phyloP scores from a whole-genome alignment of 2,113 vertebrate genomes.

The Strix aluco region DNA sequence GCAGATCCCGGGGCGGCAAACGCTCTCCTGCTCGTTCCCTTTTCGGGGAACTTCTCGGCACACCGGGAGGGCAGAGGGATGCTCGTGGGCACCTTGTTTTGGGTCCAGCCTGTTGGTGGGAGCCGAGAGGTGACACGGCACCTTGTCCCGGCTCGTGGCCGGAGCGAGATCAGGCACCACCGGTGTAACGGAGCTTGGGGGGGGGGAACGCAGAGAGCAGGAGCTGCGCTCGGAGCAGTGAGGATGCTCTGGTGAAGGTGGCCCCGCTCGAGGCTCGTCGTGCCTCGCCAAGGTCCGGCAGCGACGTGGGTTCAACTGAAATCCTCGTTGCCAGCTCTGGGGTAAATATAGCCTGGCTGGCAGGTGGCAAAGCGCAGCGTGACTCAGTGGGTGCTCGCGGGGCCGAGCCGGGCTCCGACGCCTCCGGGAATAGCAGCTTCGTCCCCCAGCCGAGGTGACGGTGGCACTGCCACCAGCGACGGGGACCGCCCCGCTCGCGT shows the following conservation, averaged over 20 bases:
- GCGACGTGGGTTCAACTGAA: not conserved
- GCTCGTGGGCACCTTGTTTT: not conserved
- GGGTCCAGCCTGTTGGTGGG: not conserved
- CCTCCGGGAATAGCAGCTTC: not conserved
- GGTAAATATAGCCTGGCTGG: not conserved
- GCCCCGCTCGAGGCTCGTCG: rapidly evolving
- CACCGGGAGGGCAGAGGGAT: not conserved
- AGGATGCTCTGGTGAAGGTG: rapidly evolving
- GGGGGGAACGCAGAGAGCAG: not conserved
- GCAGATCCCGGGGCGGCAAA: not conserved
- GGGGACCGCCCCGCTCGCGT: not conserved
- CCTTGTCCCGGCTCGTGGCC: not conserved
- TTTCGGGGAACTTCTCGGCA: rapidly evolving
- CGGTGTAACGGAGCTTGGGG: rapidly evolving
- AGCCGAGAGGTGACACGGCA: rapidly evolving
- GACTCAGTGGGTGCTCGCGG: not conserved
- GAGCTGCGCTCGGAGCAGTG: rapidly evolving
- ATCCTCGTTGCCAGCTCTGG: rapidly evolving
- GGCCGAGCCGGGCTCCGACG: not conserved
- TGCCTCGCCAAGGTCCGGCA: rapidly evolving
- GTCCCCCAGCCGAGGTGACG: not conserved
- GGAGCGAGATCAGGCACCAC: rapidly evolving
- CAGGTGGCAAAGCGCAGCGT: not conserved
- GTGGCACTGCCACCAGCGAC: not conserved
- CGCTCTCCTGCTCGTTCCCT: not conserved